Conservation (phyloP, 2,888 invertebrate species). For the Ectobius pallidus region DNA sequence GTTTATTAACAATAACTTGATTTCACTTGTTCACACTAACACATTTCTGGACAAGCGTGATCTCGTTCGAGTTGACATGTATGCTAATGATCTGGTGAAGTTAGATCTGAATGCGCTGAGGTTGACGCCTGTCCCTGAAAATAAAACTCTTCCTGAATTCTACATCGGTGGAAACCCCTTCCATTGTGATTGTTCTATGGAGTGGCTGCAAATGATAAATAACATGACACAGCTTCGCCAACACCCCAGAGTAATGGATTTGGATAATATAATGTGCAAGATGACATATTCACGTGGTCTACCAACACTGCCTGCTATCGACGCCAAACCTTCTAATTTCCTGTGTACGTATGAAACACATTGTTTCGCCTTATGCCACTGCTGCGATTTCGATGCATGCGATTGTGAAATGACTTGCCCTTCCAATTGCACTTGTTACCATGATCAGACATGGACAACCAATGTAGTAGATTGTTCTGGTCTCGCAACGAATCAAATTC, state of each 20-base stretch:
- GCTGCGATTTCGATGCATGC: slow-evolving; percentile 95
- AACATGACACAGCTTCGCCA: slow-evolving; percentile 79
- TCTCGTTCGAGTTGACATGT: slow-evolving; percentile 86
- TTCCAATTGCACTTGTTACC: slow-evolving; percentile 90
- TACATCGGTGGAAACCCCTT: slow-evolving; percentile 93
- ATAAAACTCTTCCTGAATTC: slow-evolving; percentile 82
- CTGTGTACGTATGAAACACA: slow-evolving; percentile 91
- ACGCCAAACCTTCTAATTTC: slow-evolving; percentile 82
- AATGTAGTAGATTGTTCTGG: slow-evolving; percentile 92
- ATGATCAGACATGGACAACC: slow-evolving; percentile 91
- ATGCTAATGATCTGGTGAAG: slow-evolving; percentile 83
- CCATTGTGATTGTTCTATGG: slow-evolving; percentile 94
- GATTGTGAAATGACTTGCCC: slow-evolving; percentile 98
- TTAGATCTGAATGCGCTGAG: slow-evolving; percentile 82
- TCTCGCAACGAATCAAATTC: slow-evolving; percentile 77
- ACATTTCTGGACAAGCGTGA: slow-evolving; percentile 86
- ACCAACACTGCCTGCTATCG: slow-evolving; percentile 76
- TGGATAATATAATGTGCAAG: slow-evolving; percentile 86
- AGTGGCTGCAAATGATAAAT: slow-evolving; percentile 91
- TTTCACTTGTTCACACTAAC: slow-evolving; percentile 79
- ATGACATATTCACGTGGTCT: slow-evolving; percentile 84
- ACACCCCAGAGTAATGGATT: slow-evolving; percentile 87
- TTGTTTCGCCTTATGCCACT: slow-evolving; percentile 93
- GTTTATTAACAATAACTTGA: slow-evolving; percentile 88
- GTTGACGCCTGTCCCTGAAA: slow-evolving; percentile 73